Conservation (phyloP, 2,888 invertebrate genomes). For the Drosophila kokeensis region DNA sequence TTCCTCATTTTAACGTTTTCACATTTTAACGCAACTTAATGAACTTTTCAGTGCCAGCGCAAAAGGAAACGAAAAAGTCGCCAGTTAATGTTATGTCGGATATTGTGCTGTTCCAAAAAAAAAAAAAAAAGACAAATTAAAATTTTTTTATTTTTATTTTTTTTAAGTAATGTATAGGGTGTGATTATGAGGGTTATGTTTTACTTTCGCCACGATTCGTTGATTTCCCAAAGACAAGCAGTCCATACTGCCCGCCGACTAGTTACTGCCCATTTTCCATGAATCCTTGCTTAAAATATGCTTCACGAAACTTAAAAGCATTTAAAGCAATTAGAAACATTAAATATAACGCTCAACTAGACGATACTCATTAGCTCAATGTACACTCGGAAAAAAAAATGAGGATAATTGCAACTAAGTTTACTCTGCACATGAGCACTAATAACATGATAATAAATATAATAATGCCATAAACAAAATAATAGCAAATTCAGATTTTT, state of each 20-base stretch:
- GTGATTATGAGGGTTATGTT: slow-evolving; percentile 53
- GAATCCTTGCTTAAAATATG: slow-evolving; percentile 71
- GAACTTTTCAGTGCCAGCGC: slow-evolving; percentile 75
- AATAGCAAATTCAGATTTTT: too few relatives aligned
- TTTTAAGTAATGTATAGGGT: slow-evolving; percentile 46
- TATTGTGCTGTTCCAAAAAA: slow-evolving; percentile 41
- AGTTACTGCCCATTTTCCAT: slow-evolving; percentile 55
- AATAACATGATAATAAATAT: too few relatives aligned
- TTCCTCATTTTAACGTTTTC: slow-evolving; percentile 62
- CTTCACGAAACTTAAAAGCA: slow-evolving; percentile 76
- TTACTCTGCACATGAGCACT: too few relatives aligned
- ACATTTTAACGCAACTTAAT: slow-evolving; percentile 77
- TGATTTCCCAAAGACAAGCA: slow-evolving; percentile 41
- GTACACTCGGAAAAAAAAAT: background rate
- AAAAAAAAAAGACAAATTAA: slow-evolving; percentile 51
- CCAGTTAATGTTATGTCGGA: slow-evolving; percentile 73
- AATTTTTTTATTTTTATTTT: slow-evolving; percentile 56
- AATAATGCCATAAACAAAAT: background rate
- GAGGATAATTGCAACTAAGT: background rate
- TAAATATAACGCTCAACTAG: slow-evolving; percentile 30
- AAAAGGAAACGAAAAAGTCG: slow-evolving; percentile 31
- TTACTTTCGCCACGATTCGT: slow-evolving; percentile 58
- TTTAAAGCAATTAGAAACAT: slow-evolving; percentile 69
- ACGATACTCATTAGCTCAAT: slow-evolving; percentile 11
- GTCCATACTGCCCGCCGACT: slow-evolving; percentile 20